Evolutionary conservation across 2,888 invertebrate species (phyloP), one percentile per base, ranked within the genome.

Genomic region (Hylaea fasciaria): DNA sequence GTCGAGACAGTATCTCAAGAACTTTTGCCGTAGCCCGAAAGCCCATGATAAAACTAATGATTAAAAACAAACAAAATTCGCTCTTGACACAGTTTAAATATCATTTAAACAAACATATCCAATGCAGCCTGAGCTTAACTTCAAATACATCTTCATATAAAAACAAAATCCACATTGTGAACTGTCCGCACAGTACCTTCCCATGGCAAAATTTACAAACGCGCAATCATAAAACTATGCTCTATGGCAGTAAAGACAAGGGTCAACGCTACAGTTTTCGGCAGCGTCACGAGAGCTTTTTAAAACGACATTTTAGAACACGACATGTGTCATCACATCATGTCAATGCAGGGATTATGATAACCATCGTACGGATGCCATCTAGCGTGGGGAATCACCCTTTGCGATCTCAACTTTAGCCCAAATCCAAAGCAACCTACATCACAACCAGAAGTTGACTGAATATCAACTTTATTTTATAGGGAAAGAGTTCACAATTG

Each of bases 261-360:
- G 75, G 80, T 64, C 62, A 71, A 69, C 13, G 62, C 48, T 39
- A 65, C 62, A 50, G 51, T 73, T 64, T 41, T 58, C 45, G 70
- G 61, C 70, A 48, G 51, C 57, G 69, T 58, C 66, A 69, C 66
- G 62, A 49, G 66, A 65, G 69, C 47, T 82, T 88, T 87, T 88
- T 83, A 84, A 85, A 87, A 79, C 79, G 81, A 87, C 86, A 86
- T 89, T 91, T 87, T 88, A 85, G 82, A 87, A 83, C 87, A 83
- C 90, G 92, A 91, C 91, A 92, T 92, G 91, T 92, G 92, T 92
- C 92, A 89, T 92, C 92, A 92, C 92, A 92, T 92, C 87, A 90
- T 85, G 89, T 92, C 91, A 91, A 91, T 91, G 91, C 86, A 83
- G 87, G 91, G 92, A 92, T 92, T 92, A 92, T 91, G 92, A 92